Base-by-base conservation (phyloP, 2,888 invertebrate species). In the Dysmachus trigonus region DNA sequence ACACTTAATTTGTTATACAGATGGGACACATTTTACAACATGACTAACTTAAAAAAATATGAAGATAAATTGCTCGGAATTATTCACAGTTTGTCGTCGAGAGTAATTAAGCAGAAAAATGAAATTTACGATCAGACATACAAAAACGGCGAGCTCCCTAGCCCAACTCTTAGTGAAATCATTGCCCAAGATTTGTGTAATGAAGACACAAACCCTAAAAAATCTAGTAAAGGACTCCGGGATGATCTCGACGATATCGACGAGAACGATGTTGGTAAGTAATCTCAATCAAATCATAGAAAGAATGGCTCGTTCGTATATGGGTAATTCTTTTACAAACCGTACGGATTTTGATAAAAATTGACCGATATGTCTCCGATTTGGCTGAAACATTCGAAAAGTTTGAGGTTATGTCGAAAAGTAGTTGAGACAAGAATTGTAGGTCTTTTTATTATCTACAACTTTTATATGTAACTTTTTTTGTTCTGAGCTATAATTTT, bases 241-340 rank as follows among this genome's bases (percentile, higher is more conserved):
- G 96, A 97, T 90, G 96, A 97, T 92, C 93, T 97, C 88, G 97
- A 97, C 90, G 95, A 94, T 85, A 95, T 95, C 87, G 97, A 97
- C 89, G 96, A 96, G 90, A 95, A 95, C 89, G 96, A 96, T 91
- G 93, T 96, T 81, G 96, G 95, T 93, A 89, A 89, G 90, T 88
- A 47, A n/a, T 72, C 18, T 15, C 15, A 13, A 10, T 79, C 41
- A 15, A 27, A 72, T 72, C 15, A 72, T 13, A 1, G 27, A 73
- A 73, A 31, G 2, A 71, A 71, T 30, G 30, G 15, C 13, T 18
- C 35, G n/a, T n/a, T n/a, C n/a, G n/a, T n/a, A n/a, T n/a, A n/a
- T n/a, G n/a, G n/a, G n/a, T n/a, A n/a, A n/a, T n/a, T n/a, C n/a
- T n/a, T n/a, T n/a, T n/a, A n/a, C n/a, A n/a, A n/a, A n/a, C n/a